These are phyloP conservation scores for Caranx melampygus DNA, from an alignment of 2,113 vertebrate genomes.

Conservation along the genomic window DNA sequence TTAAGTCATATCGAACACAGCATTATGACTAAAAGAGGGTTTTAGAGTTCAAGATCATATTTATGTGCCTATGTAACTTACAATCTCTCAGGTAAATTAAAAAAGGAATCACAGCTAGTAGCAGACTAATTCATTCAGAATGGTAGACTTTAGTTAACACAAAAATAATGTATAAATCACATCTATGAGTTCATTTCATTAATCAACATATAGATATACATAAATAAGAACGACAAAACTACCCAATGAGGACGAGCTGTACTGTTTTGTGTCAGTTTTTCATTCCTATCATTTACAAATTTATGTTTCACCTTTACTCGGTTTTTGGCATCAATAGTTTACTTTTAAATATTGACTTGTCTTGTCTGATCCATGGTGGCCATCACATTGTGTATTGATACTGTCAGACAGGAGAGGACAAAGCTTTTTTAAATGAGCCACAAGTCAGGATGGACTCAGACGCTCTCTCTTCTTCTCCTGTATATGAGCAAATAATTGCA, in stretches of 20 bases:
- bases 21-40: background rate
- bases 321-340: conserved; percentile 5
- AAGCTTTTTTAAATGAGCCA: conserved; percentile 62
- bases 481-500: conserved; percentile 44
- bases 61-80: background rate
- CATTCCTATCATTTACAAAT: background rate
- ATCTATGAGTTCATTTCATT: no score
- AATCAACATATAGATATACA: background rate
- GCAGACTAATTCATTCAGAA: background rate
- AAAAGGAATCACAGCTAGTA: background rate
- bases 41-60: background rate
- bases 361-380: conserved; percentile 52
- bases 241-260: background rate
- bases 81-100: background rate
- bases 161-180: background rate
- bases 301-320: background rate
- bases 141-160: background rate
- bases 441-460: conserved; percentile 28
- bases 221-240: background rate
- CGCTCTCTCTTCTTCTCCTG: conserved; percentile 23
- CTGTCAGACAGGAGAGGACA: conserved; percentile 34
- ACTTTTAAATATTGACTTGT: conserved; percentile 48
- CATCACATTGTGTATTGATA: conserved; percentile 52
- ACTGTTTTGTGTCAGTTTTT: background rate
- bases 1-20: background rate